These are phyloP conservation scores for Mythimna loreyi DNA, from an alignment of 2,888 invertebrate genomes.

Conservation along the genomic window DNA sequence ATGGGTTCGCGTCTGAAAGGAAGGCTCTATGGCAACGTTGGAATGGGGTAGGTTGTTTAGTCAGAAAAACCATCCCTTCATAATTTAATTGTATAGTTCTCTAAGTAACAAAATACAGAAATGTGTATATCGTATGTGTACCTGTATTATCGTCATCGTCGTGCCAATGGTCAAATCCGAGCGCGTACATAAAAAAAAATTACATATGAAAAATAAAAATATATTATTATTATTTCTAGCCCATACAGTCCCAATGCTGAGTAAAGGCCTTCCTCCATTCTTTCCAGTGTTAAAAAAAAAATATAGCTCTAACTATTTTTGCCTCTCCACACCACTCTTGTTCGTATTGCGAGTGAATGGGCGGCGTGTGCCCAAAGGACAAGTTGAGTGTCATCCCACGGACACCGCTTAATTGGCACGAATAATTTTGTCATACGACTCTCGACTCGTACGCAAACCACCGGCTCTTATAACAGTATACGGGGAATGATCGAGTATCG, in stretches of 20 bases:
- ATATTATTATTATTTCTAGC: no score
- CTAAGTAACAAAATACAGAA: background rate
- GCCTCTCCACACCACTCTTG: constrained; percentile 62
- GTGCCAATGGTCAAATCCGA: no score
- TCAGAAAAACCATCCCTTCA: background rate
- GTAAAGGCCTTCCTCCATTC: no score
- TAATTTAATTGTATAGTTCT: background rate
- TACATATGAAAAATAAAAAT: no score
- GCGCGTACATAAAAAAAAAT: no score
- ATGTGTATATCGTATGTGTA: no score
- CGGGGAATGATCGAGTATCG: constrained; percentile 70
- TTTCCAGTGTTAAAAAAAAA: no score
- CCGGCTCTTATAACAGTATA: constrained; percentile 75
- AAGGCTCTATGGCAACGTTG: no score
- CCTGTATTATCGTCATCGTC: no score
- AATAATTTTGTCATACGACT: constrained; percentile 72
- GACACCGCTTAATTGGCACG: constrained; percentile 77
- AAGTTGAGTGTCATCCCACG: constrained; percentile 76
- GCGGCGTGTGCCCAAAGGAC: constrained; percentile 78
- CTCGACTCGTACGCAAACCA: constrained; percentile 45
- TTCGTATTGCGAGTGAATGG: constrained; percentile 70
- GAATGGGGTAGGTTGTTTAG: no score
- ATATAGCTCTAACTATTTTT: background rate
- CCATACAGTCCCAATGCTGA: no score
- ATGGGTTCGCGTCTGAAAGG: no score